Evolutionary conservation across 2,888 invertebrate species (phyloP), one percentile per base, ranked within the genome.

Genomic region (Latheticus oryzae): DNA sequence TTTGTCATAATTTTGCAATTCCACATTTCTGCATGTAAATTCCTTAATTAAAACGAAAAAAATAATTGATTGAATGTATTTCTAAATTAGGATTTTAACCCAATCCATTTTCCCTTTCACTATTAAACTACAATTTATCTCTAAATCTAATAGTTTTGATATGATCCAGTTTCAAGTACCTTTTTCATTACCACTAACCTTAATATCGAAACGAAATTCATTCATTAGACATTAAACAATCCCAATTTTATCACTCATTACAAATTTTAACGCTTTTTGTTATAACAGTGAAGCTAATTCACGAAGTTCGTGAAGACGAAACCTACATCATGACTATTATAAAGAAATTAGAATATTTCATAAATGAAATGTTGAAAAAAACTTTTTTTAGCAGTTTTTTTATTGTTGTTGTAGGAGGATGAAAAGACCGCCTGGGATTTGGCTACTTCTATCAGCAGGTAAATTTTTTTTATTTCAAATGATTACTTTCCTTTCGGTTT

Each of bases 401-500:
- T 63, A n/a, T n/a, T n/a, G n/a, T 74, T 73, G 66, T 73, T 74
- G 21, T 71, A 76, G 74, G 71, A 79, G 67, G 62, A 83, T 83
- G 83, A 82, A 78, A 74, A 79, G 79, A 73, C 80, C 78, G 50
- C 73, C 79, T 73, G 81, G 80, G 73, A 76, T 81, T 72, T 83
- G 83, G 83, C 77, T 81, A 66, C 77, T 82, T 21, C 73, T 82
- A 70, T 78, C 81, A 73, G 79, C 81, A 75, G 83, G 83, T 83
- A 73, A 76, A 79, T 63, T n/a, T n/a, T n/a, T n/a, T n/a, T n/a
- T n/a, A n/a, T n/a, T 38, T 58, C 52, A 47, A 58, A 45, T 45
- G 43, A 45, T 33, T 32, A 21, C 45, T 32, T 35, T 21, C 21
- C n/a, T n/a, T n/a, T 21, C 24, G 19, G 52, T 30, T 58, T 52